phyloP scores from a whole-genome alignment of 2,113 vertebrate genomes.

The Microcebus jonahi region DNA sequence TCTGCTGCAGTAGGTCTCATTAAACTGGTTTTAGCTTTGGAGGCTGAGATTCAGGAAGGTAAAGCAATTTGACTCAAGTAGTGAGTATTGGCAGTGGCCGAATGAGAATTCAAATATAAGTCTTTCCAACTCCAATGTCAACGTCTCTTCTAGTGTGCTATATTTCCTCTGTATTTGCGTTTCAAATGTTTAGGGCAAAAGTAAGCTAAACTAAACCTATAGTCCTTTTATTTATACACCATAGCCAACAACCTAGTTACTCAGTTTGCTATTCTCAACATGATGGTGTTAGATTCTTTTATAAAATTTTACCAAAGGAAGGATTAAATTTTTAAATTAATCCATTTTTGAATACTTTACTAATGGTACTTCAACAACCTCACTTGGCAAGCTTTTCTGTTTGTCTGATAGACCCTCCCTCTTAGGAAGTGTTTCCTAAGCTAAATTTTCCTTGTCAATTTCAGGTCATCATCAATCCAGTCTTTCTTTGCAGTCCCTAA shows the following conservation, averaged over 20 bases:
- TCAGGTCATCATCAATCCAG: conserved; percentile 32
- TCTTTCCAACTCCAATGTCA: neutral
- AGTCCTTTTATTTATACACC: neutral
- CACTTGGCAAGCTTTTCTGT: conserved; percentile 33
- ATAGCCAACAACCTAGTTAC: neutral
- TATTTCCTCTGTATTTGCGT: neutral
- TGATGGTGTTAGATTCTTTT: neutral
- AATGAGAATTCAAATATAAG: neutral
- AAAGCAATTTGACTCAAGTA: neutral
- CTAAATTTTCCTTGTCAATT: conserved; percentile 61
- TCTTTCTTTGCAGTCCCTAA: neutral
- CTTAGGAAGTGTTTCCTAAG: conserved; percentile 47
- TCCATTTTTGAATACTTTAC: conserved; percentile 62
- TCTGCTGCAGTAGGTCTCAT: neutral
- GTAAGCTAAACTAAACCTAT: neutral
- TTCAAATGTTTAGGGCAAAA: neutral
- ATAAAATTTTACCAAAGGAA: neutral
- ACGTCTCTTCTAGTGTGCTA: neutral
- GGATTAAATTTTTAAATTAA: conserved; percentile 26
- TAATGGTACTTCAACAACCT: conserved; percentile 3
- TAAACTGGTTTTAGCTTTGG: neutral
- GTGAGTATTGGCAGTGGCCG: neutral
- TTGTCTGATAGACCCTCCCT: conserved; percentile 51
- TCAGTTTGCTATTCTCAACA: neutral
- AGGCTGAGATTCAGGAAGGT: neutral